These are phyloP conservation scores for Polymixis lichenea DNA, from an alignment of 2,888 invertebrate genomes.

Conservation along the genomic window DNA sequence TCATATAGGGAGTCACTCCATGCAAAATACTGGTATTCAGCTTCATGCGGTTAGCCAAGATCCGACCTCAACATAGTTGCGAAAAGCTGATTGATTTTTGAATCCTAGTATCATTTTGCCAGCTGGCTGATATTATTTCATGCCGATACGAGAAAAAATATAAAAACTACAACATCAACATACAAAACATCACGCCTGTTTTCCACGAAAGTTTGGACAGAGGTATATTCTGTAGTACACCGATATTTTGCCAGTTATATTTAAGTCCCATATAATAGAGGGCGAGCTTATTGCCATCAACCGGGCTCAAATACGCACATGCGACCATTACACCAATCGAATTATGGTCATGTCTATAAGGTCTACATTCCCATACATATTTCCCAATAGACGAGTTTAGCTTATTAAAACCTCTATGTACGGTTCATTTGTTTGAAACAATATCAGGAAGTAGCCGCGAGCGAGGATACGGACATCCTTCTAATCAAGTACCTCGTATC, in stretches of 20 bases:
- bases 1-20: no score
- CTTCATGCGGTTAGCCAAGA: no score
- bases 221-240: no score
- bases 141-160: no score
- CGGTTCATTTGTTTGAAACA: constrained; percentile 79
- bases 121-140: no score
- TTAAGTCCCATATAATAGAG: neutral
- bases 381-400: constrained; percentile 6
- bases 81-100: no score
- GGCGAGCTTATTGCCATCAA: neutral
- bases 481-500: constrained; percentile 78
- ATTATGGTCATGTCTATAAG: neutral
- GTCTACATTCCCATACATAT: neutral
- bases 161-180: no score
- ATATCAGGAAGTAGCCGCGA: constrained; percentile 79
- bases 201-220: no score
- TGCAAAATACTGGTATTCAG: no score
- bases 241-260: neutral
- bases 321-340: neutral
- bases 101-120: no score
- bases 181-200: no score
- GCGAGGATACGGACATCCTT: constrained; percentile 82
- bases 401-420: constrained; percentile 43
- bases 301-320: neutral
- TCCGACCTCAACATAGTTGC: no score